Evolutionary conservation across 2,797 vertebrate genomes (phyloP), one percentile per base, ranked within the genome.

Genomic region (Gouania willdenowi): DNA sequence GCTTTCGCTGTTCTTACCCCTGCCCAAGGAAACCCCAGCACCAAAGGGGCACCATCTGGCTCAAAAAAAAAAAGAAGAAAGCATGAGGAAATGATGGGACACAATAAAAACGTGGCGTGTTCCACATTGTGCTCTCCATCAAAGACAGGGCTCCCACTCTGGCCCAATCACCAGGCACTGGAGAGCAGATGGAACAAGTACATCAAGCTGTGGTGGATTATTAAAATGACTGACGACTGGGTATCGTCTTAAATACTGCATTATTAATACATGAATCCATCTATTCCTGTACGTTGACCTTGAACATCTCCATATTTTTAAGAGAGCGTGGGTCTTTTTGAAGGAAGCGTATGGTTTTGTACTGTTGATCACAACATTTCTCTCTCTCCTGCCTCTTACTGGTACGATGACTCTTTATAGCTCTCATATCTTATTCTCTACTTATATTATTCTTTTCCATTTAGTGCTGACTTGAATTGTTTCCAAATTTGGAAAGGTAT

Each of bases 191-290:
- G 89, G 89, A 91, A 89, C 81, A 88, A 88, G 89, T 85, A 83
- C 83, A 89, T 89, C 88, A 90, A 90, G 87, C 89, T 89, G 89
- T 89, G 87, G 87, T 87, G 85, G 90, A 89, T 89, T 88, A 90
- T 88, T 89, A 88, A 89, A 89, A 90, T 89, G 89, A 90, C 86
- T 88, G 87, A 89, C 85, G 88, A 90, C 82, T 86, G 81, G 66
- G 75, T 88, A 88, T 89, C 89, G 82, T 86, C 82, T 83, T 87
- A 90, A 88, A 90, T 72, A 66, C 82, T 60, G 41, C 84, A 88
- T 91, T 90, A 90, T 90, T 90, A 89, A 91, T 90, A 83, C 84
- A 87, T 88, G 87, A 88, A 76, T 82, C 85, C 81, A 68, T 83
- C 83, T 81, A 83, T 79, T 85, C 85, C 79, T 82, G 79, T 71